phyloP scores from a whole-genome alignment of 1,140 invertebrate genomes.

The Monochamus saltuarius region DNA sequence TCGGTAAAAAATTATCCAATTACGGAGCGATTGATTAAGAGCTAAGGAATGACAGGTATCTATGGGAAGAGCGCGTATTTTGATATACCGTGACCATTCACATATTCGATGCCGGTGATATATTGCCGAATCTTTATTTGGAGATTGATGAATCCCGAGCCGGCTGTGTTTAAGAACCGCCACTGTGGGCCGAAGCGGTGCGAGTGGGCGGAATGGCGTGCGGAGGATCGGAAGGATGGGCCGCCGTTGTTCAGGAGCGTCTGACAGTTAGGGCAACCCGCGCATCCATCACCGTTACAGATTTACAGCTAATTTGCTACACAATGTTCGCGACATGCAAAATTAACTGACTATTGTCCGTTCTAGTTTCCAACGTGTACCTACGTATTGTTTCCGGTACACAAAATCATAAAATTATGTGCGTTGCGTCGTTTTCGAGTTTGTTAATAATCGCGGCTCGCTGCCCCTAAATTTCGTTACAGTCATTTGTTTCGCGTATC shows the following conservation, averaged over 20 bases:
- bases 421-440: slow-evolving; percentile 15
- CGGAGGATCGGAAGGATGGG: slow-evolving; percentile 24
- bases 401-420: slow-evolving; percentile 17
- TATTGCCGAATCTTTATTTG: no score
- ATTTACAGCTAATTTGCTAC: slow-evolving; percentile 46
- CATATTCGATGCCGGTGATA: no score
- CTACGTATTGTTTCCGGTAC: neutral
- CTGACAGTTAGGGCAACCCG: slow-evolving; percentile 37
- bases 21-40: no score
- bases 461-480: slow-evolving; percentile 8
- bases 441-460: slow-evolving; percentile 19
- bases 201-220: slow-evolving; percentile 1
- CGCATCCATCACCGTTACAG: slow-evolving; percentile 43
- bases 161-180: no score
- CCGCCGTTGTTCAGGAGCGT: slow-evolving; percentile 26
- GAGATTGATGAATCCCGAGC: no score
- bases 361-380: slow-evolving; percentile 10
- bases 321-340: slow-evolving; percentile 43
- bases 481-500: no score
- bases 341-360: slow-evolving; percentile 43
- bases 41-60: no score
- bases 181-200: no score
- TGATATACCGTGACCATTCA: no score
- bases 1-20: no score
- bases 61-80: no score